Conservation (phyloP, 2,113 vertebrate species). For the Cacatua alba region DNA sequence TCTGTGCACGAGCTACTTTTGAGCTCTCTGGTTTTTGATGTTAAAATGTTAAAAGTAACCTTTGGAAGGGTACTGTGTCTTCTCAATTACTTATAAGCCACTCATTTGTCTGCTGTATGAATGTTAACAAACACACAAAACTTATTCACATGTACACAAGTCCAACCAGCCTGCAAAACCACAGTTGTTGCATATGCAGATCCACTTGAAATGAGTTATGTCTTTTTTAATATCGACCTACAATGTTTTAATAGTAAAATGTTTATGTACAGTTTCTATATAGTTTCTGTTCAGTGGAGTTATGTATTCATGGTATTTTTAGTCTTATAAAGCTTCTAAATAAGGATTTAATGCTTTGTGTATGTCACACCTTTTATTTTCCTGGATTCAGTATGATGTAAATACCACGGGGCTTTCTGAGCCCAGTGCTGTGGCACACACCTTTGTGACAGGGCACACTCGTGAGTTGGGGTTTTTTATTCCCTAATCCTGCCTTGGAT, state of each 20-base stretch:
- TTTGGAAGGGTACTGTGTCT: not conserved
- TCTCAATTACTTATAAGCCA: not conserved
- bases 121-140: not conserved
- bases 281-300: not conserved
- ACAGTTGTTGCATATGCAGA: not conserved
- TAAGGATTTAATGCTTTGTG: not conserved
- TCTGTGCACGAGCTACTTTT: not conserved
- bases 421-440: not conserved
- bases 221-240: not conserved
- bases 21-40: not conserved
- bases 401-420: not conserved
- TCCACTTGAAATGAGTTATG: not conserved
- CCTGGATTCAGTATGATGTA: not conserved
- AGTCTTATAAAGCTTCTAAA: not conserved
- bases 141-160: not conserved
- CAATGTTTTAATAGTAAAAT: not conserved
- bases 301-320: not conserved
- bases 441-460: not conserved
- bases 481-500: not conserved
- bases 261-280: not conserved
- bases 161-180: not conserved
- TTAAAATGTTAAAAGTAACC: not conserved
- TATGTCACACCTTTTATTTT: not conserved
- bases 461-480: not conserved
- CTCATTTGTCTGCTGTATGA: not conserved